Percentiles rank a stretch among this genome's conserved stretches.
Conservation (phyloP, 2,888 invertebrate species). For the Pristionchus arcanus region DNA sequence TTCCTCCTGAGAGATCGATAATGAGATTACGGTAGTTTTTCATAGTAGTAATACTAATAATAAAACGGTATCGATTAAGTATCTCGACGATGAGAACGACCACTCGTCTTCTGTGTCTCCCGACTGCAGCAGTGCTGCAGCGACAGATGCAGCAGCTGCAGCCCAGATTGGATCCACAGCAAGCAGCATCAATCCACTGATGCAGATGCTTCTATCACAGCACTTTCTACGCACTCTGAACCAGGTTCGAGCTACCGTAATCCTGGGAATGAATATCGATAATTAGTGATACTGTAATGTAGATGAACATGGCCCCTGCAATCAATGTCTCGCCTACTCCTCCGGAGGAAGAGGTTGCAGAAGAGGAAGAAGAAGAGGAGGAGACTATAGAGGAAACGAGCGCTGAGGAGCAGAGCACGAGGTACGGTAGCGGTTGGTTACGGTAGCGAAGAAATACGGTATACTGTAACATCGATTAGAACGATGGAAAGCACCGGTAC, state of each 20-base stretch:
- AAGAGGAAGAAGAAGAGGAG: conserved; percentile 13
- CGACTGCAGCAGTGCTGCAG: background rate
- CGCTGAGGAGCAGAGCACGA: background rate
- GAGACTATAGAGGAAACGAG: background rate
- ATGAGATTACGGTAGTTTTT: background rate
- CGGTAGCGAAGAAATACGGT: background rate
- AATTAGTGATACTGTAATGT: background rate
- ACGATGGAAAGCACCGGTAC: background rate
- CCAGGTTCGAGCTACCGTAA: conserved; percentile 2
- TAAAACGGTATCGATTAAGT: background rate
- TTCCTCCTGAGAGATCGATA: background rate
- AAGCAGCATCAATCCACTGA: background rate
- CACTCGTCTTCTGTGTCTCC: background rate
- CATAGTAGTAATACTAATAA: background rate
- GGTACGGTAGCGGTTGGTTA: background rate
- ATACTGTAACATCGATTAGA: background rate
- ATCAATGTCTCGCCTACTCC: background rate
- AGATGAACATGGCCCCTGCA: background rate
- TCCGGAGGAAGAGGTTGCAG: background rate
- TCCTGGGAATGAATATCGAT: no score
- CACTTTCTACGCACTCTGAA: conserved; percentile 9
- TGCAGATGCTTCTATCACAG: conserved; percentile 25
- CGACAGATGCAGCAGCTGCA: background rate
- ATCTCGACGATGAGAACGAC: background rate
- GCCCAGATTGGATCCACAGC: background rate